phyloP scores from a whole-genome alignment of 2,797 vertebrate genomes.

The Chiroxiphia lanceolata region DNA sequence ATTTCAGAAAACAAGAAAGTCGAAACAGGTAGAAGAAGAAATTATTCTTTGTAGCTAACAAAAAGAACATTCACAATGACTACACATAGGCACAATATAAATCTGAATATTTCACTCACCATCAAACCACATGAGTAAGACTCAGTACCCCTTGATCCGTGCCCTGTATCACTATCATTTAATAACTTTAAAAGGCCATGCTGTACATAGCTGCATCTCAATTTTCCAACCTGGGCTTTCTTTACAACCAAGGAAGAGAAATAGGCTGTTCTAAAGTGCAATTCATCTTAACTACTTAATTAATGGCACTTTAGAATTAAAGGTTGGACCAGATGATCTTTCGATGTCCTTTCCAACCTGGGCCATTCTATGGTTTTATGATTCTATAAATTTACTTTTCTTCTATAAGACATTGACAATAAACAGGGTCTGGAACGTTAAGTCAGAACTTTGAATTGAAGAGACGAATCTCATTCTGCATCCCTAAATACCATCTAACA shows the following conservation, averaged over 20 bases:
- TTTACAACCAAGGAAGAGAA: not conserved
- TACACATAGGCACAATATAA: not conserved
- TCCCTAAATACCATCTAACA: not conserved
- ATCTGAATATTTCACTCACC: not conserved
- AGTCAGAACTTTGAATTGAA: not conserved
- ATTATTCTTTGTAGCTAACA: not conserved
- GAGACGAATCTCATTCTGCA: not conserved
- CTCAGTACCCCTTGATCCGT: not conserved
- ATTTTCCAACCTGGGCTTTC: not conserved
- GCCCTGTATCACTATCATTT: not conserved
- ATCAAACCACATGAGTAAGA: not conserved
- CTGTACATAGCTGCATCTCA: not conserved
- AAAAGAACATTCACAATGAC: not conserved
- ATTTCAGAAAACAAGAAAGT: not conserved
- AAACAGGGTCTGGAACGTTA: not conserved
- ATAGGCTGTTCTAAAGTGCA: not conserved
- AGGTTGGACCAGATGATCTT: not conserved
- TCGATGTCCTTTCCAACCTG: not conserved
- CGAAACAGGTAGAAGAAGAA: not conserved
- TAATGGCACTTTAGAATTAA: not conserved
- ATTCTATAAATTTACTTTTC: not conserved
- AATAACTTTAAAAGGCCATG: not conserved
- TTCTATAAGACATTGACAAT: not conserved
- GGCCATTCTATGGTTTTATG: not conserved
- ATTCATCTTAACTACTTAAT: not conserved